Base-by-base conservation (phyloP, 1,140 invertebrate species). In the Philopotamus ludificatus region DNA sequence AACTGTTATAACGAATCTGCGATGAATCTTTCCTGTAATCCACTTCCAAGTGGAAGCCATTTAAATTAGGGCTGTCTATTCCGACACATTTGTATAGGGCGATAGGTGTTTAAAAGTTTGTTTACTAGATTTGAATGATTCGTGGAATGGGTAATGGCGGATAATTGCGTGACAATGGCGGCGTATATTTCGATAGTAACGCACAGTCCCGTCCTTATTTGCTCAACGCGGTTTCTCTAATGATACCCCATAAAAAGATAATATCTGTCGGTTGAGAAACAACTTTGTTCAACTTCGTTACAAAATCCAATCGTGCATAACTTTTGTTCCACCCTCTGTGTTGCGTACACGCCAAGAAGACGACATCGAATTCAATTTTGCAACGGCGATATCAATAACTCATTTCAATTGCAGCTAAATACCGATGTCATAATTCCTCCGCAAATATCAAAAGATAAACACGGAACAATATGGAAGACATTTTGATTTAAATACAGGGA, bases 181-280 rank as follows among this genome's bases (percentile, higher is more conserved):
- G 53, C 26, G 22, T 65, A 49, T n/a, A n/a, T 65, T 57, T 65
- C 58, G 26, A 20, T 57, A 57, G 55, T 44, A 25, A 47, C 57
- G 47, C 57, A 47, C 57, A 60, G 15, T 18, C 18, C 44, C 23
- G 22, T 60, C 65, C 65, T 68, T 65, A 61, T 68, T 68, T 55
- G 61, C 23, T 42, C 23, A 50, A 54, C 39, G 66, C 47, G 60
- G 66, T 61, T 68, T 53, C 42, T 51, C 55, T 64, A 50, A 65
- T 64, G 55, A 34, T 59, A 28, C 39, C 45, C 66, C 20, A 59
- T 51, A 65, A 60, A 53, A 60, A 64, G 66, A 65, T 68, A 64
- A 64, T 57, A 63, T 58, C 58, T 53, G 49, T 44, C 45, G 44
- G 62, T 65, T 68, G 62, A 65, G 57, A 64, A 68, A 68, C 54